Base-by-base conservation (phyloP, 2,113 vertebrate species). In the Synodontis membranacea region DNA sequence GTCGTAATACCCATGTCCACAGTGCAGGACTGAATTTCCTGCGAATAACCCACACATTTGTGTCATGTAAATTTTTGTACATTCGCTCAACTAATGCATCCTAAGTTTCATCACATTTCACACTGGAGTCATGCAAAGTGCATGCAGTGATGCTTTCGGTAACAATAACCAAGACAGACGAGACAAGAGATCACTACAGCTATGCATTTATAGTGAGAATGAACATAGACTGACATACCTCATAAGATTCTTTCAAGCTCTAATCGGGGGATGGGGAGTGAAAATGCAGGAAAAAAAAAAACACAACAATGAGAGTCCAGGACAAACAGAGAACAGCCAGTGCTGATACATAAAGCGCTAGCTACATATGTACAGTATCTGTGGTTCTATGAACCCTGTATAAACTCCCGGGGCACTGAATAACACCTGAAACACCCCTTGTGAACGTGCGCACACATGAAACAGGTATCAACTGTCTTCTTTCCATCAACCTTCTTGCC, bases 201-300 rank as follows among this genome's bases (percentile, higher is more conserved):
- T 93, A 95, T 46, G 62, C 31, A 91, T 93, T 93, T 93, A 94
- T 95, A 93, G 92, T 94, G 95, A 96, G 95, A 93, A 56, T 80
- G 50, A 80, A 58, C 78, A 58, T 23, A 79, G n/a, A 58, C 52
- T 14, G 78, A 80, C 92, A 91, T 94, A 99, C 98, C 98, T 99
- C 95, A 74, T 97, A 97, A 96, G 96, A 97, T 95, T 97, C 96
- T 96, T 97, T 99, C 95, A 99, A 95, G 95, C 96, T 97, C 98
- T 99, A 97, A 97, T 94, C 95, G 94, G 91, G 94, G 96, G 92
- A 95, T 42, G 78, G 23, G 52, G 52, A 39, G 95, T 94, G 96
- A 88, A 89, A 96, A 96, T 96, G 96, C 95, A 96, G 96, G 3
- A 37, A 37, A 56, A 80, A 80, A 96, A 95, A 96, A 95, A 97